Evolutionary conservation across 1,140 invertebrate genomes (phyloP).

Genomic region (Diachasmimorpha longicaudata): DNA sequence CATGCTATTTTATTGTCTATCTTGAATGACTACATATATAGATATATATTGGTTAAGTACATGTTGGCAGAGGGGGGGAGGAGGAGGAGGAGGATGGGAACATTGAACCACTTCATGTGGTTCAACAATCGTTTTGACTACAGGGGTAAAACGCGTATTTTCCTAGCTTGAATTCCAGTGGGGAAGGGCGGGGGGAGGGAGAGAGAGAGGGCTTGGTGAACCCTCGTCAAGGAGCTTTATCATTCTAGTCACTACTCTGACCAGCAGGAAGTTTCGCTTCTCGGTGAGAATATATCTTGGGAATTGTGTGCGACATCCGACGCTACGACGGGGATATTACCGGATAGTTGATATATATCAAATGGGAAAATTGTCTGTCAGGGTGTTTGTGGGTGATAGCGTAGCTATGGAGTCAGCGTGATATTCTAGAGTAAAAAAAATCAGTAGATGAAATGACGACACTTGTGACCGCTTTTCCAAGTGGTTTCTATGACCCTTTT

Average conservation of each 20-base stretch:
- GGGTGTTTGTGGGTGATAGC: background rate
- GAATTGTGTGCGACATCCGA: background rate
- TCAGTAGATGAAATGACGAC: too few species aligned
- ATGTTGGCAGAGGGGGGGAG: background rate
- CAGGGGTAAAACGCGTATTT: background rate
- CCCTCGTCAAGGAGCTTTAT: conserved; percentile 18
- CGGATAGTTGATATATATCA: background rate
- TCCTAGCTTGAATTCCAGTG: background rate
- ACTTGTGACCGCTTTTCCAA: too few species aligned
- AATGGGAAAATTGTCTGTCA: background rate
- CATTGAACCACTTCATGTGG: background rate
- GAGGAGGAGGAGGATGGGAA: too few species aligned
- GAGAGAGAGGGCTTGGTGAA: too few species aligned
- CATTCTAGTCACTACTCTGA: conserved; percentile 5
- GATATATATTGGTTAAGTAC: background rate
- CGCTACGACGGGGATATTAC: background rate
- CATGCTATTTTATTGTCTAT: background rate
- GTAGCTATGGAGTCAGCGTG: too few species aligned
- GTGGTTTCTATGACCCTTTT: too few species aligned
- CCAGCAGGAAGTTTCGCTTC: conserved; percentile 9
- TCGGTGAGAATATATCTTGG: background rate
- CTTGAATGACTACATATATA: background rate
- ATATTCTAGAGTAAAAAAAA: too few species aligned
- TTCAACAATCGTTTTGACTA: background rate
- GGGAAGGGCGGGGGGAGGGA: too few species aligned